Base-by-base conservation (phyloP, 2,113 vertebrate genomes). In the Ceyx cyanopectus region DNA sequence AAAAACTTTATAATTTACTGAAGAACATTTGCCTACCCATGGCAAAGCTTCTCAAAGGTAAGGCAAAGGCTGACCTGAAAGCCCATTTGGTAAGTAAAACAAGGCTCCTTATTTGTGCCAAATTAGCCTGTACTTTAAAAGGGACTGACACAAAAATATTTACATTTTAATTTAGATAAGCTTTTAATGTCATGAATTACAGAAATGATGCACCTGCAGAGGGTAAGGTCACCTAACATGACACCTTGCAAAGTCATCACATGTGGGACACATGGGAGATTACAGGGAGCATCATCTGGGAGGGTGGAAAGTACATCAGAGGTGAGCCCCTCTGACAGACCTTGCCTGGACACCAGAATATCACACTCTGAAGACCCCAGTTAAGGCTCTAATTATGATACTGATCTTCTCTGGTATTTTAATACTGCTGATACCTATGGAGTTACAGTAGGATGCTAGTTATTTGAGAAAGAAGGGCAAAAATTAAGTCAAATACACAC, bases 51-150 rank as follows among this genome's bases (percentile, higher is more conserved):
- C 10, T 50, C 4, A 56, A 77, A 81, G 10, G 8, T 37, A 58
- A 89, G 27, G 21, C 51, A 79, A 79, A 72, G 26, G 24, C 10
- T 72, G 65, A 50, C 48, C 5, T 45, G 21, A 66, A 1, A 85
- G 30, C 43, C 7, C 7, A 46, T 7, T 30, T 2, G 2, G 17
- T 37, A 72, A 0, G 1, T 7, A 20, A 56, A 53, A 72, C 75
- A 78, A 65, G 12, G 6, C 20, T 77, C 34, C 60, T n/a, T 45
- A 14, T 14, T 30, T 27, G 14, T 57, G 30, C 26, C 41, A 86
- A 90, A 87, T n/a, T 53, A 34, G 48, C 37, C 11, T 4, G 4
- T 41, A 32, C 10, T 50, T 51, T 19, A 62, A 62, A 81, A 78
- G 27, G 2, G 17, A 10, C 18, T 62, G 19, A 12, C 26, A 81